Conservation (phyloP, 2,888 invertebrate genomes). For the Horisme vitalbata region DNA sequence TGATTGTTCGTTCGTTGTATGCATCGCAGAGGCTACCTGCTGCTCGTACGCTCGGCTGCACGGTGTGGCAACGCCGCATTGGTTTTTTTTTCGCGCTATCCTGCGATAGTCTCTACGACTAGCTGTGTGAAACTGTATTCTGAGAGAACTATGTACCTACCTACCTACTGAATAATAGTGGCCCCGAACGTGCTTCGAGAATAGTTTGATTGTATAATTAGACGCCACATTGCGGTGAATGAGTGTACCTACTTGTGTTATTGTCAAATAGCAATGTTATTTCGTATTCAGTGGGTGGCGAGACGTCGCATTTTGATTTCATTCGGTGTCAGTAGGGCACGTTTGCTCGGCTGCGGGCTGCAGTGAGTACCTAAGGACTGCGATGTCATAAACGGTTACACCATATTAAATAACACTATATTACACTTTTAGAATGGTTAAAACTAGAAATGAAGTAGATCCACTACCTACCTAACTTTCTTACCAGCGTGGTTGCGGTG, state of each 20-base stretch:
- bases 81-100: constrained; percentile 74
- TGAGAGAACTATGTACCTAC: constrained; percentile 48
- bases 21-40: constrained; percentile 73
- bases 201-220: constrained; percentile 55
- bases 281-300: constrained; percentile 54
- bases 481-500: constrained; percentile 2
- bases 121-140: constrained; percentile 61
- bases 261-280: constrained; percentile 48
- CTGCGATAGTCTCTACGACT: constrained; percentile 52
- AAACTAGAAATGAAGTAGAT: not conserved
- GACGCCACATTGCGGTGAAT: constrained; percentile 50
- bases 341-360: constrained; percentile 52
- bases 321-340: constrained; percentile 74
- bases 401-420: constrained; percentile 48
- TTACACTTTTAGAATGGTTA: not conserved
- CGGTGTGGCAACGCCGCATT: constrained; percentile 79
- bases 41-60: constrained; percentile 71
- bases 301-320: constrained; percentile 61
- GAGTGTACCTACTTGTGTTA: constrained; percentile 38
- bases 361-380: constrained; percentile 25
- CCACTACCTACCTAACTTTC: too few species aligned
- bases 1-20: constrained; percentile 49
- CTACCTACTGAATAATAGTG: constrained; percentile 52
- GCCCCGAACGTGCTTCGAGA: constrained; percentile 57
- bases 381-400: constrained; percentile 4